Evolutionary conservation across 2,797 vertebrate species (phyloP), one percentile per base, ranked within the genome.

Genomic region (Chrysocyon brachyurus): DNA sequence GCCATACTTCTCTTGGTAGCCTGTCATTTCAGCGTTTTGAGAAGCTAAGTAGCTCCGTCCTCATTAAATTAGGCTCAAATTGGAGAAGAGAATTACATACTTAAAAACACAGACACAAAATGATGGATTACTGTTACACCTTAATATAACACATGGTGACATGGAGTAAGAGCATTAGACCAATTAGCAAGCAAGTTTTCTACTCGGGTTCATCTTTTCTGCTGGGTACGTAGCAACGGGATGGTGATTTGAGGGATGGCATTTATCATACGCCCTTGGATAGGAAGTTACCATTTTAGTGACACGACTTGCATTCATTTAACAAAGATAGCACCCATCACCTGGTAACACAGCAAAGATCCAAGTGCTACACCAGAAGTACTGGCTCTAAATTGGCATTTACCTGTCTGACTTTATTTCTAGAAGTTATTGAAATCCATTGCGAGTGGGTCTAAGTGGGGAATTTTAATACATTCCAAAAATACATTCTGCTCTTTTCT

Each of bases 11-110:
- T 94, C 94, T 93, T n/a, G 75, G 75, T 90, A 90, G 64, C 70
- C 70, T 82, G 54, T 84, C 91, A 89, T 93, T 81, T 94, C 84
- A 84, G 75, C 79, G 61, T 87, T 92, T 93, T 81, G 79, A 97
- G 90, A 90, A 95, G 79, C 64, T 91, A 84, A 95, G 92, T 90
- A 75, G 54, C 75, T 96, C 83, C 5, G 12, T 94, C 70, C 90
- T 97, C 96, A 95, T 97, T 98, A 95, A 97, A 97, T 97, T 96
- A 94, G 79, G 77, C 63, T 77, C 89, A 91, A 87, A 86, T 90
- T 92, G 96, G 49, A 96, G 84, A 79, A 59, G 40, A 97, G 96
- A 96, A 93, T 97, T 93, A 92, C 83, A 77, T 77, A 94, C 94
- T 97, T 85, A 73, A 95, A 98, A 96, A 96, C 61, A 95, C 49